Percentiles rank a stretch among this genome's conserved stretches.
These are phyloP conservation scores for Eulemur macaco DNA, from an alignment of 2,113 vertebrate genomes.

Conservation along the genomic window DNA sequence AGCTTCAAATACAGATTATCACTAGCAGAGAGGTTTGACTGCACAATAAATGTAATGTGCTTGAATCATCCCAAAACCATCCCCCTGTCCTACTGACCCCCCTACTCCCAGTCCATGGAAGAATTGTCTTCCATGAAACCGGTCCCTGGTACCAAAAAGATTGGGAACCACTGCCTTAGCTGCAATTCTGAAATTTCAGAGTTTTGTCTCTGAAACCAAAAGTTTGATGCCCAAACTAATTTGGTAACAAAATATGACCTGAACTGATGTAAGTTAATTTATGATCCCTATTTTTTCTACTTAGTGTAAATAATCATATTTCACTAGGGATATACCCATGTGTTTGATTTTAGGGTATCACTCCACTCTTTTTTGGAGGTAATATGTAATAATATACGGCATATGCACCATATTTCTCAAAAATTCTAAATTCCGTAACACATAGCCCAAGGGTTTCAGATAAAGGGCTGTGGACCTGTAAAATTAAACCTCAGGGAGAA, in stretches of 20 bases:
- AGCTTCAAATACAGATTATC: too few relatives aligned
- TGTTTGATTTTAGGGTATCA: background rate
- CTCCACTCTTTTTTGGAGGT: background rate
- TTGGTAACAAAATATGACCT: conserved; percentile 11
- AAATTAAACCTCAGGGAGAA: background rate
- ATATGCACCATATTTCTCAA: background rate
- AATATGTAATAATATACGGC: background rate
- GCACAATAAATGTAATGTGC: too few relatives aligned
- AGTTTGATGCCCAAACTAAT: background rate
- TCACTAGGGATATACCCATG: background rate
- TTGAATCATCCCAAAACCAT: too few relatives aligned
- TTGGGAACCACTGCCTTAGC: background rate
- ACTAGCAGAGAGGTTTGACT: too few relatives aligned
- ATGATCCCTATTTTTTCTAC: background rate
- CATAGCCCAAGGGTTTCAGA: background rate
- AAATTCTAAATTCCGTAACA: background rate
- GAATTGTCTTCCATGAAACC: too few relatives aligned
- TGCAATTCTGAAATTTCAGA: background rate
- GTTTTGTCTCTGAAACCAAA: conserved; percentile 9
- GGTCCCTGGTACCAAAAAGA: too few relatives aligned
- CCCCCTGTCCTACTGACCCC: too few relatives aligned
- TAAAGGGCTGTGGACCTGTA: background rate
- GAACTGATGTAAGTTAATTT: background rate
- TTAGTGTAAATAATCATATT: background rate
- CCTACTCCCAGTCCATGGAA: too few relatives aligned